Evolutionary conservation across 2,888 invertebrate genomes (phyloP), one percentile per base, ranked within the genome.

Genomic region (Caradrina kadenii): DNA sequence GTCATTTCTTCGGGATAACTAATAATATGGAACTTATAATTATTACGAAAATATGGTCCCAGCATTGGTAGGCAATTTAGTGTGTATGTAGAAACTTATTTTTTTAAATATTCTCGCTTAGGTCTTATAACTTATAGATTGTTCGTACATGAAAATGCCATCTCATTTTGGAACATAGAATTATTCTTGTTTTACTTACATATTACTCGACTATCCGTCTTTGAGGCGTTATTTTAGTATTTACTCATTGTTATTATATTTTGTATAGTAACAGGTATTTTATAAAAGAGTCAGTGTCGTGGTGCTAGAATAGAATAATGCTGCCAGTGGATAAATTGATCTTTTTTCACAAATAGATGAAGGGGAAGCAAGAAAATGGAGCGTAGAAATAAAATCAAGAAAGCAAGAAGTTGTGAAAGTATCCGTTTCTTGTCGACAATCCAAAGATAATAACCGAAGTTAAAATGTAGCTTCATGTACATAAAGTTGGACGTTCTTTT

Each of bases 381-480:
- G 5, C 13, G 11, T 13, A 22, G n/a, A 31, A 68, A 76, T 39
- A 53, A 53, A 55, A 21, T 21, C 15, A 53, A 70, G 56, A 73
- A 59, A 49, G 26, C 48, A 52, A 22, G 15, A 19, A 77, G 52
- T 61, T 42, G 15, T 0, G 4, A 59, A 69, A 70, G 48, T 22
- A 49, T 26, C 11, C 15, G 42, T 55, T 77, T 69, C 55, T 22
- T 42, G 48, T 49, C 52, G n/a, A 56, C 31, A 78, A 62, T 71
- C 48, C 48, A 62, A 81, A 69, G 67, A 81, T 73, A 77, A 83
- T 75, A 82, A 50, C 63, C 58, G 49, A 82, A 73, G 53, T 62
- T 52, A 52, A 69, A 59, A 75, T 74, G 58, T 69, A 62, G 45
- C 62, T 81, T 60, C 62, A 73, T 54, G 65, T 76, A 39, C 58